Conservation (phyloP, 2,888 invertebrate genomes). For the Hesperia comma region DNA sequence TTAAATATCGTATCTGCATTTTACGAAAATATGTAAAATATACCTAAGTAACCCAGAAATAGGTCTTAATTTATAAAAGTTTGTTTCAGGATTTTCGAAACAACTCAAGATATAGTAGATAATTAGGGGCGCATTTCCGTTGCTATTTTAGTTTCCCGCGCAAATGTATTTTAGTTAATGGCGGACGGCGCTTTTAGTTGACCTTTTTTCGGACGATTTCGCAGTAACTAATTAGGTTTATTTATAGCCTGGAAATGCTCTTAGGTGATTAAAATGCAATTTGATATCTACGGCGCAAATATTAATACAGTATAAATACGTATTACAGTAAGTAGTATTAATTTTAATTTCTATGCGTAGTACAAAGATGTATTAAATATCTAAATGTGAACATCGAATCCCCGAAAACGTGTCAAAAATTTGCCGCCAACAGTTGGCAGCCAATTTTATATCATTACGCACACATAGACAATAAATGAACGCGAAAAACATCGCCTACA, state of each 20-base stretch:
- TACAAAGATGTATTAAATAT: no score
- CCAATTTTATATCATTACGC: no score
- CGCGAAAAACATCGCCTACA: no score
- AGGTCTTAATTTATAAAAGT: constrained; percentile 36
- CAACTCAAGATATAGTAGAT: constrained; percentile 45
- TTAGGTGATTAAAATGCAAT: constrained; percentile 26
- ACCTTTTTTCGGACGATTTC: constrained; percentile 41
- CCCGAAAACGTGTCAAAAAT: no score
- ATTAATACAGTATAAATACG: not conserved
- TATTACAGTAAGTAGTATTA: no score
- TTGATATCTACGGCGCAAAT: constrained; percentile 12
- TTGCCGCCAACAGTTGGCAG: no score
- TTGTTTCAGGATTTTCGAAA: constrained; percentile 29
- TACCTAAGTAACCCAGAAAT: constrained; percentile 25
- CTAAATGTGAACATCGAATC: no score
- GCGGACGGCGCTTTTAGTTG: constrained; percentile 51
- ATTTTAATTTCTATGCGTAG: no score
- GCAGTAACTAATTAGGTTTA: constrained; percentile 32
- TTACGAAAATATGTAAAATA: constrained; percentile 30
- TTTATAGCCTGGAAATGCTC: constrained; percentile 19
- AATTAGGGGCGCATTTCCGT: constrained; percentile 74
- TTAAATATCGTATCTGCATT: constrained; percentile 47
- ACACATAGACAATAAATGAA: no score
- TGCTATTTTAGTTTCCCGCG: constrained; percentile 73
- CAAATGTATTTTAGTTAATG: constrained; percentile 64